A percentile compares a stretch with the other conserved stretches of the same genome.
Evolutionary conservation across 2,888 invertebrate genomes (phyloP).

Genomic region (Rotaria macrura): DNA sequence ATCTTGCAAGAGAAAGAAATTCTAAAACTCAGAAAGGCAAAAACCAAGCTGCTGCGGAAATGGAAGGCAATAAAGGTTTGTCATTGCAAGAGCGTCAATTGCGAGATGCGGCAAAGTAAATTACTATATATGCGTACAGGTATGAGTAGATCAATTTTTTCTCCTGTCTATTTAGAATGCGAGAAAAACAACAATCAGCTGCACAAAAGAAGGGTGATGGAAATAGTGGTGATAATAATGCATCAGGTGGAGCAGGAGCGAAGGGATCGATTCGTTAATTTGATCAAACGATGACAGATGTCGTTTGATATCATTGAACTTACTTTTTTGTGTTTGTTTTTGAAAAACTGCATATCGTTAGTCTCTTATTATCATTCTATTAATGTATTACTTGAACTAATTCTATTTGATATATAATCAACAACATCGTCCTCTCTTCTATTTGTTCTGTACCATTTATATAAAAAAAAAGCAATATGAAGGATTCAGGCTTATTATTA

Average conservation of each 20-base stretch:
- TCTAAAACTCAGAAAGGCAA: neutral
- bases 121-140: neutral
- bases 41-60: neutral
- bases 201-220: neutral
- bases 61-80: neutral
- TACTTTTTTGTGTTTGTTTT: neutral
- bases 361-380: no score
- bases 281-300: no score
- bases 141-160: neutral
- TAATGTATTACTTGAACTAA: no score
- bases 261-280: neutral
- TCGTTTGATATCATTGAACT: neutral
- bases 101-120: neutral
- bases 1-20: neutral
- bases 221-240: neutral
- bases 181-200: neutral
- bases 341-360: no score
- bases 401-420: neutral
- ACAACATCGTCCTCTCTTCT: neutral
- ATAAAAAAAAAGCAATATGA: neutral
- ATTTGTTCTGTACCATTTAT: no score
- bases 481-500: neutral
- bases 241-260: neutral
- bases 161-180: neutral
- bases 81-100: conserved; percentile 8